Conservation (phyloP, 2,113 vertebrate species). For the Passerina amoena region DNA sequence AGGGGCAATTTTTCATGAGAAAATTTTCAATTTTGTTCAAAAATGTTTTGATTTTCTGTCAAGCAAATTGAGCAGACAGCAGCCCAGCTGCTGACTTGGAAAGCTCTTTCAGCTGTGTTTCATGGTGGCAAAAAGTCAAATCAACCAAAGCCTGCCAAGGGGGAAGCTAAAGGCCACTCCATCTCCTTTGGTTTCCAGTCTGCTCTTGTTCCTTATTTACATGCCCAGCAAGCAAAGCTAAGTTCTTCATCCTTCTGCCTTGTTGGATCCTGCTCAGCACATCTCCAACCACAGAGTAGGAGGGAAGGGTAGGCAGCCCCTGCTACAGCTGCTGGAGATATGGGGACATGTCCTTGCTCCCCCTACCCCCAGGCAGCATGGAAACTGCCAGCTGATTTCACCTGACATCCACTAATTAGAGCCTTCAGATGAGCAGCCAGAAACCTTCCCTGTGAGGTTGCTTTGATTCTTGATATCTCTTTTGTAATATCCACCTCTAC, state of each 20-base stretch:
- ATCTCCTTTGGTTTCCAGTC: not conserved
- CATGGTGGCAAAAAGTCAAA: not conserved
- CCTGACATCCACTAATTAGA: not conserved
- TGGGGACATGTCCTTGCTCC: not conserved
- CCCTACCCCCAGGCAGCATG: not conserved
- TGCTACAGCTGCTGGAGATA: not conserved
- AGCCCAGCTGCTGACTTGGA: not conserved
- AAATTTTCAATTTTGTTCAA: constrained; percentile 29
- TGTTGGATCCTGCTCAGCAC: not conserved
- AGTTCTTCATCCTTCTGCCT: not conserved
- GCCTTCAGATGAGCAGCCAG: not conserved
- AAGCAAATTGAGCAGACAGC: not conserved
- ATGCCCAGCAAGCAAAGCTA: not conserved
- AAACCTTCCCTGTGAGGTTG: not conserved
- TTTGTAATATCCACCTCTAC: not conserved
- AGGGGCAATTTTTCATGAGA: not conserved
- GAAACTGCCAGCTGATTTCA: not conserved
- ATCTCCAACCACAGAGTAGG: not conserved
- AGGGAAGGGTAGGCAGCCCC: not conserved
- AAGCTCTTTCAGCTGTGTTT: not conserved
- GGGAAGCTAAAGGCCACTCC: not conserved
- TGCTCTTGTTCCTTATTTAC: not conserved
- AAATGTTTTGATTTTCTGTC: constrained; percentile 2
- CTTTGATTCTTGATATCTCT: not conserved
- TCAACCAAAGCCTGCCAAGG: not conserved